These are phyloP conservation scores for Luehdorfia chinensis DNA, from an alignment of 1,140 invertebrate genomes.

Conservation along the genomic window DNA sequence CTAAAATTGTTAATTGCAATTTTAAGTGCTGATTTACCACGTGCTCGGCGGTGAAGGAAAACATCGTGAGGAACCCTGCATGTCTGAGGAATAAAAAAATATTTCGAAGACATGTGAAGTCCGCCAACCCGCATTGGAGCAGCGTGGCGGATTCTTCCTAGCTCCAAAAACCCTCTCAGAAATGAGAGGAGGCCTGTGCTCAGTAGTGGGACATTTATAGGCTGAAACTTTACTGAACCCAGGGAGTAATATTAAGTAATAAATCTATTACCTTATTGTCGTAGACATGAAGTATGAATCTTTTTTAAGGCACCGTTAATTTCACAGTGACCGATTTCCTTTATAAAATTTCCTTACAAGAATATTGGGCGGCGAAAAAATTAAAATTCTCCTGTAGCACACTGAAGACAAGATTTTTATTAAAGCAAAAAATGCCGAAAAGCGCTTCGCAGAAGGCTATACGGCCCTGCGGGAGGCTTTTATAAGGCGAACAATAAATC, in stretches of 20 bases:
- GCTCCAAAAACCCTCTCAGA: too few relatives aligned
- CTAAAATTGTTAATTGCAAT: too few relatives aligned
- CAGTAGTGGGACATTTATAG: too few relatives aligned
- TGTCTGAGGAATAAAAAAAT: too few relatives aligned
- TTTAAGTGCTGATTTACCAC: too few relatives aligned
- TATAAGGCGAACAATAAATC: constrained; percentile 70
- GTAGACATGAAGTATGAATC: background rate
- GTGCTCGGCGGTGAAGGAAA: too few relatives aligned
- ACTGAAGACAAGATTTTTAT: constrained; percentile 62
- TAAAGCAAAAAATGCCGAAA: constrained; percentile 66
- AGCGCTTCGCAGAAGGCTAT: constrained; percentile 44
- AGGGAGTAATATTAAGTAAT: constrained; percentile 1
- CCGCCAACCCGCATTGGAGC: too few relatives aligned
- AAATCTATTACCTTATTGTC: constrained; percentile 4
- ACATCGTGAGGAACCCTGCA: too few relatives aligned
- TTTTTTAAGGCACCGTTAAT: constrained; percentile 9
- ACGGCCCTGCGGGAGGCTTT: constrained; percentile 59
- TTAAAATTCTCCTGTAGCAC: constrained; percentile 54
- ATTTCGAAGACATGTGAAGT: too few relatives aligned
- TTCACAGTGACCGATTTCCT: constrained; percentile 41
- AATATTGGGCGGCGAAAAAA: constrained; percentile 56
- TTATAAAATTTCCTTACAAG: constrained; percentile 40
- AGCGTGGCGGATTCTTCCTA: too few relatives aligned
- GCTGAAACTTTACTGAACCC: too few relatives aligned
- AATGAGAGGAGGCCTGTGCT: too few relatives aligned